phyloP scores from a whole-genome alignment of 2,888 invertebrate genomes.

The Agrenia bidenticulata region DNA sequence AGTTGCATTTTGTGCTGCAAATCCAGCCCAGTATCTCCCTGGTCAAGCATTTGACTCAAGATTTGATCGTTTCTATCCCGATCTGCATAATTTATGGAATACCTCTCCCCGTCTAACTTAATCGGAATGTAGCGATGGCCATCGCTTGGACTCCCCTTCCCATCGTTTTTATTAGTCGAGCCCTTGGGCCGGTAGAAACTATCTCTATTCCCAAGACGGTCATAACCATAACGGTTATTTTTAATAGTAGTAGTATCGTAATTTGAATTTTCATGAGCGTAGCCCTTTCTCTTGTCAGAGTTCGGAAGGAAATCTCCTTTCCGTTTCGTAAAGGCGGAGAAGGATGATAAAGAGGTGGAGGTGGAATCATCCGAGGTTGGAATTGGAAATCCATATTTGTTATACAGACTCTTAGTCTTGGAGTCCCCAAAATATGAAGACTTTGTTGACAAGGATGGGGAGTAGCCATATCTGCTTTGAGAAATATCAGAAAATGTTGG shows the following conservation, averaged over 20 bases:
- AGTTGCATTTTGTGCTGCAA: conserved; percentile 49
- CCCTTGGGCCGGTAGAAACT: background rate
- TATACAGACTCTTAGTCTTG: background rate
- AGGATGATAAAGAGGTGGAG: background rate
- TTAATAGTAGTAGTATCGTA: too few species aligned
- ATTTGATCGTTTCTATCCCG: conserved; percentile 39
- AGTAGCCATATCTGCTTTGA: conserved; percentile 1
- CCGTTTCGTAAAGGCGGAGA: conserved; percentile 1
- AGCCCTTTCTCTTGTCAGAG: background rate
- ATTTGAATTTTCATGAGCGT: too few species aligned
- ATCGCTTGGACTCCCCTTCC: conserved; percentile 21
- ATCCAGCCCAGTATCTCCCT: conserved; percentile 36
- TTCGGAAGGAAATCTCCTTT: background rate
- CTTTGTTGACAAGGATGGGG: background rate
- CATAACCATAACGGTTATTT: too few species aligned
- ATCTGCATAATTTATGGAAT: conserved; percentile 14
- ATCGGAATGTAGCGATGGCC: background rate
- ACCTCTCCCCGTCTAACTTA: too few species aligned
- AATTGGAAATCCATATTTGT: conserved; percentile 14
- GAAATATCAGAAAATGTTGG: background rate
- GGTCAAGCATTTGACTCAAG: conserved; percentile 48
- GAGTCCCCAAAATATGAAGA: background rate
- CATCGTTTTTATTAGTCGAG: background rate
- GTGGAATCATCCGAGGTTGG: conserved; percentile 2
- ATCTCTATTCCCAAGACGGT: background rate